Evolutionary conservation across 2,113 vertebrate species (phyloP).

Genomic region (Pontoporia blainvillei): DNA sequence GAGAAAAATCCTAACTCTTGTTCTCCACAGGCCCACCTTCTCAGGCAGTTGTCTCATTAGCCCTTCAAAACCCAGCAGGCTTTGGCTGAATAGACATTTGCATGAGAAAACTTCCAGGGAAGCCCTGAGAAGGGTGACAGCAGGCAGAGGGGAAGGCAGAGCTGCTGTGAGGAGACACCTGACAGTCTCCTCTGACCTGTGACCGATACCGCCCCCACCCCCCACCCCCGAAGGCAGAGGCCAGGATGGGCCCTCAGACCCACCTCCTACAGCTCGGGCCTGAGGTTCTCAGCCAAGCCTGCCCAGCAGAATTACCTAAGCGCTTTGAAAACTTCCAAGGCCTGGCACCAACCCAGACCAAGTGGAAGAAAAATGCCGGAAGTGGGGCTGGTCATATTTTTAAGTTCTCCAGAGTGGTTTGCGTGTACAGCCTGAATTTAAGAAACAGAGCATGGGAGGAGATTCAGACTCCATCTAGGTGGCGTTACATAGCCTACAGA

Average conservation of each 20-base stretch:
- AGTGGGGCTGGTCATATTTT: neutral
- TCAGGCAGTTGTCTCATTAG: neutral
- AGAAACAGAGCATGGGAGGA: neutral
- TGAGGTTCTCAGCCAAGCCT: neutral
- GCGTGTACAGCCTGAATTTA: neutral
- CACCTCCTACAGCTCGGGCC: accelerated
- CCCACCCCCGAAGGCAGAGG: neutral
- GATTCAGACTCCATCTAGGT: neutral
- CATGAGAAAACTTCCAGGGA: neutral
- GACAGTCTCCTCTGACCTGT: neutral
- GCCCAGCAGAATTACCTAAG: neutral
- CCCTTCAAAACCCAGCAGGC: neutral
- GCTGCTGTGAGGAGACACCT: neutral
- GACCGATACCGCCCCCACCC: no score
- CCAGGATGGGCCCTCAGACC: neutral
- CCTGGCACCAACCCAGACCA: neutral
- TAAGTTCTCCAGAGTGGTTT: neutral
- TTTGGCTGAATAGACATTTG: neutral
- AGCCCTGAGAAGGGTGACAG: neutral
- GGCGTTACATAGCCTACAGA: neutral
- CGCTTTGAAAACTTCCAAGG: neutral
- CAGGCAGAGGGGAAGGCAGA: neutral
- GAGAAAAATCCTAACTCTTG: neutral
- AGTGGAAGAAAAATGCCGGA: neutral
- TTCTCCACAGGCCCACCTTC: neutral